Base-by-base conservation (phyloP, 2,797 vertebrate genomes). In the Sebastes taczanowskii region DNA sequence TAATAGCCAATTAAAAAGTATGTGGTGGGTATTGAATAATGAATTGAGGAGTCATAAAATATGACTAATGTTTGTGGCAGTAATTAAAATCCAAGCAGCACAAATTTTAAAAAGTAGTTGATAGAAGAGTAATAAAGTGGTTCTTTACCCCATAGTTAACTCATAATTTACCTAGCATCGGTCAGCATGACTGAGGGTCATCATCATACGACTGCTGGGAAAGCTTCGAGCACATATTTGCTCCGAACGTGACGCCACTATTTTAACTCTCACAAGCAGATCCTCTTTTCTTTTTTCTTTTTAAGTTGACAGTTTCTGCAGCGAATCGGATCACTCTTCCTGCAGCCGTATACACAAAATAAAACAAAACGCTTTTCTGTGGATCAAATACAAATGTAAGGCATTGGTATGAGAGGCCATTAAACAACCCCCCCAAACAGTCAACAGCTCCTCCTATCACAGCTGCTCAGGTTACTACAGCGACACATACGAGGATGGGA, bases 331-430 rank as follows among this genome's bases (percentile, higher is more conserved):
- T 58, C 34, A 49, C 56, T 74, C 49, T 55, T 71, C 67, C 79
- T 32, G 64, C 70, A 65, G 72, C 74, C 73, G 69, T 56, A 73
- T 35, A 86, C 46, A 79, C 66, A 75, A 60, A 67, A 66, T 63
- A 58, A 84, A 83, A 87, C 56, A 81, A 67, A 86, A 81, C 18
- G n/a, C 49, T 82, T 78, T 77, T 83, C 82, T 74, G 71, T 85
- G 72, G 80, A 88, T 84, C 82, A 77, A 84, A 82, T 78, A 87
- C 65, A 93, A 93, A 94, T 89, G 89, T 92, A 94, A 95, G 90
- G 92, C 93, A 94, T 93, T 66, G 82, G 77, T 91, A 85, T 81
- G 84, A 88, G 89, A 86, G 88, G 89, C 84, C 83, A 71, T 83
- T 38, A 70, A 65, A 71, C n/a, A 16, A 59, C 71, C 75, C 75